Percentiles rank a stretch among this genome's conserved stretches.
phyloP scores from a whole-genome alignment of 2,888 invertebrate genomes.

The Cheilosia variabilis region DNA sequence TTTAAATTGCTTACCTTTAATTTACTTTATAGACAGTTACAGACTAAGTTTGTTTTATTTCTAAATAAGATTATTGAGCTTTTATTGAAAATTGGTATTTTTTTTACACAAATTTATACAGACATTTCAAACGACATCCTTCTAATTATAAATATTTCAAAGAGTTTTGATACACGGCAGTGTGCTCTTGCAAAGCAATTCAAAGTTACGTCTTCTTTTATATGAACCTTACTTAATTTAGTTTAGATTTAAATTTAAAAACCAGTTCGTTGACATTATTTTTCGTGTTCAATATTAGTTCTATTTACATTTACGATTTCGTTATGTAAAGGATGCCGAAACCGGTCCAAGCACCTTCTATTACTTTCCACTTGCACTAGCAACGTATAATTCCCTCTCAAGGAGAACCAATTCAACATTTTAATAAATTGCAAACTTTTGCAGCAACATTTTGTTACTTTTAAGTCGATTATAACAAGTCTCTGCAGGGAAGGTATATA shows the following conservation, averaged over 20 bases:
- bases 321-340: slow-evolving; percentile 42
- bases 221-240: neutral
- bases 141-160: neutral
- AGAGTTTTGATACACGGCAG: slow-evolving; percentile 60
- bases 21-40: too few species aligned
- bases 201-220: slow-evolving; percentile 1
- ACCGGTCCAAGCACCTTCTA: slow-evolving; percentile 5
- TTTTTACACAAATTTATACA: neutral
- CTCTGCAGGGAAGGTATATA: neutral
- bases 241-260: slow-evolving; percentile 7
- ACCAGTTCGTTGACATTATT: neutral
- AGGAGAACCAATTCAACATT: slow-evolving; percentile 1
- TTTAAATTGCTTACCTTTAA: too few species aligned
- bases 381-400: neutral
- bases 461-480: slow-evolving; percentile 31
- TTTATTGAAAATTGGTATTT: neutral
- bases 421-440: neutral
- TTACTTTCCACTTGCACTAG: slow-evolving; percentile 13
- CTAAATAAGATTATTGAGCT: neutral
- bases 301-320: slow-evolving; percentile 16
- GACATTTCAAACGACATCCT: neutral
- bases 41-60: too few species aligned
- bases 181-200: slow-evolving; percentile 43
- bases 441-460: slow-evolving; percentile 11
- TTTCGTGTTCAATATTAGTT: neutral